Evolutionary conservation across 2,797 vertebrate genomes (phyloP).

Genomic region (Acanthopagrus latus): DNA sequence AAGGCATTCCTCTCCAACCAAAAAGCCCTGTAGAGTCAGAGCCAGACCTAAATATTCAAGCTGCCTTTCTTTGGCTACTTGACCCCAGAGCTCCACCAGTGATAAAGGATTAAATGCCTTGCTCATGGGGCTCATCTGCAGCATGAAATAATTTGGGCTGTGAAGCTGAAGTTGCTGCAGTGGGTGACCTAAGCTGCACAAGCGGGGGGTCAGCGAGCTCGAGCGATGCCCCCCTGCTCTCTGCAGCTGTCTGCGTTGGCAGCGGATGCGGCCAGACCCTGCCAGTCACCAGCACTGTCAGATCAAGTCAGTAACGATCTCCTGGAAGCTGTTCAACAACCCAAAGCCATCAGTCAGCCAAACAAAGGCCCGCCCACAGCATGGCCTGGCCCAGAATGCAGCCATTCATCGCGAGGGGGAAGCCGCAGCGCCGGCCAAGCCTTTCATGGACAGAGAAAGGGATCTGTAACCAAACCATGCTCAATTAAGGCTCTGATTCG

Average conservation of each 20-base stretch:
- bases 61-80: neutral
- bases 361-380: constrained; percentile 69
- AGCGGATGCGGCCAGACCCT: constrained; percentile 26
- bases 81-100: neutral
- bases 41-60: neutral
- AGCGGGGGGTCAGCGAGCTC: constrained; percentile 47
- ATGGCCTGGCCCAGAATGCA: constrained; percentile 56
- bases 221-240: constrained; percentile 51
- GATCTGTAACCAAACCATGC: constrained; percentile 65
- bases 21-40: neutral
- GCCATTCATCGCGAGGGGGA: constrained; percentile 70
- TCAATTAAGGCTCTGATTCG: constrained; percentile 68
- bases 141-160: constrained; percentile 20
- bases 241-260: constrained; percentile 77
- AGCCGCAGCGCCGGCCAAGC: constrained; percentile 58
- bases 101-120: constrained; percentile 33
- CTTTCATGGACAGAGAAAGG: constrained; percentile 74
- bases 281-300: constrained; percentile 55
- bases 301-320: constrained; percentile 72
- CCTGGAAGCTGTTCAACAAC: constrained; percentile 76
- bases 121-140: constrained; percentile 50
- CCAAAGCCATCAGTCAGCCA: constrained; percentile 60
- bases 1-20: neutral
- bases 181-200: constrained; percentile 44
- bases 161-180: constrained; percentile 17